Percentiles rank a stretch among this genome's conserved stretches.
Conservation (phyloP, 2,797 vertebrate genomes). For the Toxotes lorentzi region DNA sequence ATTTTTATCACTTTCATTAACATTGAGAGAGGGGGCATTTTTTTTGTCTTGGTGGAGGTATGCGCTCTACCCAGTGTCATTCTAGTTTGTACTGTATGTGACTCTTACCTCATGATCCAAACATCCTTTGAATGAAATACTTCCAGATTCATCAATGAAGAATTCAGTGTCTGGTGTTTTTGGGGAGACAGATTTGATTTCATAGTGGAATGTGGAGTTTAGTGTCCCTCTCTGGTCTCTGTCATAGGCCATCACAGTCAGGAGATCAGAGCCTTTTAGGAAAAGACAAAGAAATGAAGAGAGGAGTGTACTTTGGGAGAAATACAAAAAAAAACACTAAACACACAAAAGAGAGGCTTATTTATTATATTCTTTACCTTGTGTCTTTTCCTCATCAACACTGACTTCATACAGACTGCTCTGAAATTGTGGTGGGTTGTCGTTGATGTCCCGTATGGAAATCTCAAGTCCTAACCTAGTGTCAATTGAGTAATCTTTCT, state of each 20-base stretch:
- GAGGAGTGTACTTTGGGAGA: background rate
- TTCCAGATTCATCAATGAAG: conserved; percentile 57
- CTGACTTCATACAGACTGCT: conserved; percentile 62
- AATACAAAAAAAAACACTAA: background rate
- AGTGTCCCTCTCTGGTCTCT: conserved; percentile 60
- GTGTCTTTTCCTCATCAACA: conserved; percentile 57
- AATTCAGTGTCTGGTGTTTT: conserved; percentile 65
- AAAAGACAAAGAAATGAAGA: background rate
- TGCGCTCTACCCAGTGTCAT: too few relatives aligned
- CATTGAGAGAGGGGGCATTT: too few relatives aligned
- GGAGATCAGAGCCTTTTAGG: conserved; percentile 58
- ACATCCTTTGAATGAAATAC: conserved; percentile 81
- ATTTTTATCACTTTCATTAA: too few relatives aligned
- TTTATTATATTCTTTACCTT: conserved; percentile 69
- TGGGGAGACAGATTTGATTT: conserved; percentile 75
- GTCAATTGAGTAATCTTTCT: conserved; percentile 44
- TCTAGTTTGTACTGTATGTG: background rate
- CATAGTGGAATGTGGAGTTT: conserved; percentile 79
- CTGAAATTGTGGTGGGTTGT: conserved; percentile 80
- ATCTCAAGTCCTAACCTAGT: conserved; percentile 77
- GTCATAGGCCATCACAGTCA: conserved; percentile 69
- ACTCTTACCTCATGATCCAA: conserved; percentile 76
- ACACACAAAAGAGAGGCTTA: background rate
- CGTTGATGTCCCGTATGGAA: conserved; percentile 81
- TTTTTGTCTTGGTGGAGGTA: too few relatives aligned